Conservation (phyloP, 2,113 vertebrate species). For the Rhipidura dahli region DNA sequence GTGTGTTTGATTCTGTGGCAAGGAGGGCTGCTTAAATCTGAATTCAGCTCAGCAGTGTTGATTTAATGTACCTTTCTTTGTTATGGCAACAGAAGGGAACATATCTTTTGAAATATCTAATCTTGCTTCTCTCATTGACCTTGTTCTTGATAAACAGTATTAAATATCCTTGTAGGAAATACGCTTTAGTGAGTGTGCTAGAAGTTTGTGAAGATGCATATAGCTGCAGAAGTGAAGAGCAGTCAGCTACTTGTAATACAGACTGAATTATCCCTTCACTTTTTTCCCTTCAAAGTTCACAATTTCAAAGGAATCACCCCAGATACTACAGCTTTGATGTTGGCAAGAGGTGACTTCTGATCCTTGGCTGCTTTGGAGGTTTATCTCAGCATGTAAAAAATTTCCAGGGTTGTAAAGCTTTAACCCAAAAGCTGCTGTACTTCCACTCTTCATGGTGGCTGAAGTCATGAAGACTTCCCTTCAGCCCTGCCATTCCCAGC, state of each 20-base stretch:
- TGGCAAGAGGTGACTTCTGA: neutral
- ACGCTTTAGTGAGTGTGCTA: neutral
- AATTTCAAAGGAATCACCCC: neutral
- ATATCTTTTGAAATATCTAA: constrained; percentile 15
- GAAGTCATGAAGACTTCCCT: neutral
- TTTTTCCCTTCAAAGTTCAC: neutral
- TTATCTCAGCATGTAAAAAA: neutral
- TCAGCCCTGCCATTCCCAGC: neutral
- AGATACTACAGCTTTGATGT: neutral
- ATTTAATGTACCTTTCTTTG: neutral
- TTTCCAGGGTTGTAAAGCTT: neutral
- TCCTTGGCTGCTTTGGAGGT: neutral
- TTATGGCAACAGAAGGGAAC: constrained; percentile 10
- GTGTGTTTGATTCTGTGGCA: neutral
- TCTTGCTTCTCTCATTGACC: neutral
- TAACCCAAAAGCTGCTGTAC: neutral
- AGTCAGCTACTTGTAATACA: neutral
- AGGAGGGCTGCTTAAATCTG: neutral
- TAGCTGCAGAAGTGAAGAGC: neutral
- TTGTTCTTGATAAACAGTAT: constrained; percentile 22
- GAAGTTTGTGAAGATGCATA: neutral
- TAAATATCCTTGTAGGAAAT: constrained; percentile 37
- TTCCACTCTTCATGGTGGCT: neutral
- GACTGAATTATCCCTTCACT: neutral
- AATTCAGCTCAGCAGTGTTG: neutral